Evolutionary conservation across 2,797 vertebrate species (phyloP).

Genomic region (Smutsia temminckii): DNA sequence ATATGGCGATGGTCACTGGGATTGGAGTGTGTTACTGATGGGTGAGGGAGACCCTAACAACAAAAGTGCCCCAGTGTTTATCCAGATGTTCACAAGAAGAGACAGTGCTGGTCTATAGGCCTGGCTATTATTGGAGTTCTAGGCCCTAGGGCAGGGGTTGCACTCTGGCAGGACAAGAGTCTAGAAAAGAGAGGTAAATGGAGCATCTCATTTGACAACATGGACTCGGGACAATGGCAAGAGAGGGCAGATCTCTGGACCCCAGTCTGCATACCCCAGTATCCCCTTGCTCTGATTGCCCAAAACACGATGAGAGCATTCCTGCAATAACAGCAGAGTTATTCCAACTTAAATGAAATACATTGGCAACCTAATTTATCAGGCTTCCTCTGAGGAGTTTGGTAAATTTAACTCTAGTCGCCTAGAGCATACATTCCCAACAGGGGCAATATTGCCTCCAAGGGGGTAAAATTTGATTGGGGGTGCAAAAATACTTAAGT

Average conservation of each 20-base stretch:
- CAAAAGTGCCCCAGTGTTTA: not conserved
- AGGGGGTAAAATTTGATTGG: not conserved
- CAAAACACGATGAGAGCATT: not conserved
- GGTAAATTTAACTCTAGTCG: not conserved
- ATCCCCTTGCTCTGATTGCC: not conserved
- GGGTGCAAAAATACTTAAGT: not conserved
- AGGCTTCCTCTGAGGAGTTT: not conserved
- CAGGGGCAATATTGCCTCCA: not conserved
- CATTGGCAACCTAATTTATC: not conserved
- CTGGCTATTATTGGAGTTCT: not conserved
- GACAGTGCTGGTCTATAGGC: not conserved
- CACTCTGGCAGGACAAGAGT: not conserved
- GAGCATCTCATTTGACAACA: not conserved
- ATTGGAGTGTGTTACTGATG: not conserved
- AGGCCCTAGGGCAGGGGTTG: not conserved
- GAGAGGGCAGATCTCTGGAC: not conserved
- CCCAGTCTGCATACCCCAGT: not conserved
- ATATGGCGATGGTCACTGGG: not conserved
- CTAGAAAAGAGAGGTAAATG: not conserved
- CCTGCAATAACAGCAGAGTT: not conserved
- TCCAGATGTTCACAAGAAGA: not conserved
- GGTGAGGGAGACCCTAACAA: not conserved
- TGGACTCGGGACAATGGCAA: not conserved
- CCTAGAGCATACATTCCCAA: not conserved
- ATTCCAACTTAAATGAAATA: not conserved